Base-by-base conservation (phyloP, 2,113 vertebrate genomes). In the Coryphaenoides rupestris region DNA sequence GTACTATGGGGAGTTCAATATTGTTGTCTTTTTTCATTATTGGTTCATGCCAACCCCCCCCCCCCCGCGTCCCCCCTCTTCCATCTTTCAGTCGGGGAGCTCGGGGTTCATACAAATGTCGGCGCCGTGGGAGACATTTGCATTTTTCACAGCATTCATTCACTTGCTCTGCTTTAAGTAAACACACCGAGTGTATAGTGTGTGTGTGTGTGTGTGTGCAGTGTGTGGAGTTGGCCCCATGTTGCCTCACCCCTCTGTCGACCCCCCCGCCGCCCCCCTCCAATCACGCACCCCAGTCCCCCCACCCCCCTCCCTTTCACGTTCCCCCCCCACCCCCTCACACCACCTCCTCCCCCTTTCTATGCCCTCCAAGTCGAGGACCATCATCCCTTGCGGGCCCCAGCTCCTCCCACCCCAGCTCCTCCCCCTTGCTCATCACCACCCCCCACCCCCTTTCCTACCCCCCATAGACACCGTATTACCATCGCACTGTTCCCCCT, bases 141-240 rank as follows among this genome's bases (percentile, higher is more conserved):
- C 74, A 80, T 79, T 78, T 40, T 76, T 62, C 60, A 66, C 49
- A 60, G 63, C 68, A 58, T 68, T 60, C 61, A 63, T 40, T 69
- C 63, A 79, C n/a, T 76, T 81, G 69, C 74, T 73, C 74, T 84
- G 85, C 89, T 88, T 92, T 89, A 80, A 84, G 86, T 76, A 86
- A 90, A 86, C 73, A 86, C 73, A 65, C 33, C 28, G 26, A 70
- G 60, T 82, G 65, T 63, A 71, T 81, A 83, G 57, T 67, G 72
- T 63, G 81, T 68, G 26, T n/a, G n/a, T n/a, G n/a, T n/a, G n/a
- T n/a, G n/a, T n/a, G n/a, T n/a, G n/a, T n/a, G n/a, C n/a, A n/a
- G n/a, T n/a, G 33, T 40, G 4, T 40, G 33, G 33, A 40, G 33
- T 40, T 55, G 19, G 21, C 57, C 55, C 21, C 23, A 33, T 19